phyloP scores from a whole-genome alignment of 2,888 invertebrate genomes.

The Parthenolecanium corni region DNA sequence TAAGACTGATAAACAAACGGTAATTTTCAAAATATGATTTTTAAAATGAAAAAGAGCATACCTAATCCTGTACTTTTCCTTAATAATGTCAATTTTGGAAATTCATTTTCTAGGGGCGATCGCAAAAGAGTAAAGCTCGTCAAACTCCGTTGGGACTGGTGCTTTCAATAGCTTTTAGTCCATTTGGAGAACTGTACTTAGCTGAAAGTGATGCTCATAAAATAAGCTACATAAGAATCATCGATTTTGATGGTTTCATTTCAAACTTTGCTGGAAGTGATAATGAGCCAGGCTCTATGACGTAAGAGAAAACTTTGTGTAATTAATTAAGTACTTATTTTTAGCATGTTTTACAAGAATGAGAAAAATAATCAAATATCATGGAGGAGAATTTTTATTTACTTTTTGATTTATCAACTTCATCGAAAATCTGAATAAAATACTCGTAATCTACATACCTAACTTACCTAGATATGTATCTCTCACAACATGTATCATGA shows the following conservation, averaged over 20 bases:
- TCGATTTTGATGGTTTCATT: conserved; percentile 81
- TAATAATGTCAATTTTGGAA: neutral
- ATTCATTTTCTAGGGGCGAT: conserved; percentile 27
- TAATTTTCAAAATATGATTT: neutral
- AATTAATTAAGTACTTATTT: neutral
- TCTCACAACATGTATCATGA: no score
- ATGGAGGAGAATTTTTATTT: no score
- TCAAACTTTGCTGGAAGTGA: conserved; percentile 84
- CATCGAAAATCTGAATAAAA: no score
- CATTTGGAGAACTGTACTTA: conserved; percentile 81
- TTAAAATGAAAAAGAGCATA: neutral
- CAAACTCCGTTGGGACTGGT: conserved; percentile 66
- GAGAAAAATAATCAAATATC: no score
- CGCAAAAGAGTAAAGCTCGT: conserved; percentile 39
- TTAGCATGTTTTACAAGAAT: no score
- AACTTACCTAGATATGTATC: no score
- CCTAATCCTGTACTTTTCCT: neutral
- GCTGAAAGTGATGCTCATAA: conserved; percentile 85
- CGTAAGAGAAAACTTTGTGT: conserved; percentile 30
- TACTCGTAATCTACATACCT: no score
- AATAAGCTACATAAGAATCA: conserved; percentile 67
- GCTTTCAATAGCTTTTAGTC: conserved; percentile 77
- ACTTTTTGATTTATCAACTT: no score
- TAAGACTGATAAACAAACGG: conserved; percentile 26
- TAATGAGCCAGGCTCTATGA: conserved; percentile 39